Evolutionary conservation across 1,140 invertebrate species (phyloP), one percentile per base, ranked within the genome.

Genomic region (Zaprionus capensis): DNA sequence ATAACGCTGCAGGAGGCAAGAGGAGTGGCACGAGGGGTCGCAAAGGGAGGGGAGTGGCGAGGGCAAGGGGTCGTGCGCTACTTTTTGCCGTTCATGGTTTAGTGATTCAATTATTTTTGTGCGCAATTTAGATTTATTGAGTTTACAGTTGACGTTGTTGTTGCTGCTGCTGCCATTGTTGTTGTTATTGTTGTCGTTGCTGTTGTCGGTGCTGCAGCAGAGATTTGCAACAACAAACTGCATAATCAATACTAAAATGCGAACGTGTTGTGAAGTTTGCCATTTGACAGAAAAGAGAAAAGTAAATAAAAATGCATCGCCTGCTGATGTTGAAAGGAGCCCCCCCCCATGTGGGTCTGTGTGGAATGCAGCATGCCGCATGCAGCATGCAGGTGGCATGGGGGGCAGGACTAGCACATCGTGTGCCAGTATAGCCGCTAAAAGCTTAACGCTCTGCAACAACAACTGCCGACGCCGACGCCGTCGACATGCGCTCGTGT

Each of bases 31-130:
- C 12, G 46, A 22, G 46, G 20, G 17, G 17, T 0, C 7, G 28
- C 2, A 31, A 9, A 34, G 0, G 9, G 9, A 11, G 44, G 24
- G 53, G 26, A 24, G 24, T 24, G 24, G 4, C 24, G 53, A 3
- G n/a, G n/a, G 22, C n/a, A 41, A 9, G 41, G 41, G 12, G 22
- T 22, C 9, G 41, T 49, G 55, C 24, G n/a, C 15, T 44, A 20
- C 53, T 36, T 66, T 75, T 75, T 67, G 75, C 57, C 63, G 44
- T 86, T 81, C 77, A 87, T 81, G 82, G 76, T 86, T 87, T 86
- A 88, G 85, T 88, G 84, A 88, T 88, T 88, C 84, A 88, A 90
- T 88, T 88, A 90, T 88, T 90, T 90, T 88, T 88, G 85, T 85
- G 84, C 78, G 85, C 85, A 88, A 85, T 88, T 88, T 88, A 88